Evolutionary conservation across 1,140 invertebrate species (phyloP).

Genomic region (Magallana gigas): DNA sequence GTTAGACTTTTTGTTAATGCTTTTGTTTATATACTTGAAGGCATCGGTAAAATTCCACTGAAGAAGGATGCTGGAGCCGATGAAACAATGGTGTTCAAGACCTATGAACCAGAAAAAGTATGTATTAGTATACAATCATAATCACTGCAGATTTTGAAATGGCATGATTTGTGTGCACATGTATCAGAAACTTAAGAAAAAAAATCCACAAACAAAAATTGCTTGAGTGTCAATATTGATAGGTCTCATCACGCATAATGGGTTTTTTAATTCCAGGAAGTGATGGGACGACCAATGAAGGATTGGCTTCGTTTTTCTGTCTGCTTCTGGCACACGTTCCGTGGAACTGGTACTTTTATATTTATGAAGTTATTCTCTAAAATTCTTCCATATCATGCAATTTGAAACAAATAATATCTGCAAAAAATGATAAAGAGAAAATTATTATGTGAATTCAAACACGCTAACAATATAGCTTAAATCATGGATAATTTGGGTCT

Average conservation of each 20-base stretch:
- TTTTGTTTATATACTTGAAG: conserved; percentile 62
- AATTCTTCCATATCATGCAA: too few species aligned
- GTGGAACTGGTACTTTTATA: conserved; percentile 76
- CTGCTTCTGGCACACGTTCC: conserved; percentile 81
- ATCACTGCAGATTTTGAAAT: background rate
- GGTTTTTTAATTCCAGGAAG: conserved; percentile 66
- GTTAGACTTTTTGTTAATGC: background rate
- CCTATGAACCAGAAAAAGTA: conserved; percentile 82
- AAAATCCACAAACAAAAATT: background rate
- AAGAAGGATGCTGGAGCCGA: conserved; percentile 80
- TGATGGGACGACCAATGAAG: conserved; percentile 82
- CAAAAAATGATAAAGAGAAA: too few species aligned
- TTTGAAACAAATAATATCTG: too few species aligned
- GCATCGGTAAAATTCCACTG: conserved; percentile 82
- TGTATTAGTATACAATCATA: conserved; percentile 64
- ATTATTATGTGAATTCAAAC: background rate
- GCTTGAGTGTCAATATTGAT: background rate
- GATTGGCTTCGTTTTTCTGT: conserved; percentile 85
- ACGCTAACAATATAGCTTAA: background rate
- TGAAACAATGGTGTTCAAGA: conserved; percentile 81
- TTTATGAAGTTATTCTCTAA: background rate
- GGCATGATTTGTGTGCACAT: background rate
- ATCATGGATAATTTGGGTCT: too few species aligned
- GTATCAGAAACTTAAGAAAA: background rate
- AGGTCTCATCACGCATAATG: too few species aligned